A percentile compares a stretch with the other conserved stretches of the same genome.
These are phyloP conservation scores for Phalloptychus januarius DNA, from an alignment of 2,797 vertebrate species.

Conservation along the genomic window DNA sequence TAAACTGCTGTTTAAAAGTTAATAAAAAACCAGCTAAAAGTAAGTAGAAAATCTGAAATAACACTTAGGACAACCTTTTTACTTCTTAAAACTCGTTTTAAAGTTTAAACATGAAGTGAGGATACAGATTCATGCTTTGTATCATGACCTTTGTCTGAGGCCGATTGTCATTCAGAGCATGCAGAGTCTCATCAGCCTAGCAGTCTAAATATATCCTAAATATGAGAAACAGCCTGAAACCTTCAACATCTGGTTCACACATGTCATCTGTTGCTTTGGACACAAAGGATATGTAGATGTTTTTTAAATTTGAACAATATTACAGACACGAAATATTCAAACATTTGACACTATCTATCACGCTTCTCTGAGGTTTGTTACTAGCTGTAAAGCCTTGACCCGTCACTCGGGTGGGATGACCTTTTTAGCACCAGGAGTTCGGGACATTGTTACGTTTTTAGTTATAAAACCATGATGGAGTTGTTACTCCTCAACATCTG, in stretches of 20 bases:
- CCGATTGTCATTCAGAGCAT: neutral
- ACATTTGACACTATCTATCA: too few relatives aligned
- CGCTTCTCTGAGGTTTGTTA: too few relatives aligned
- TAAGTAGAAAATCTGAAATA: neutral
- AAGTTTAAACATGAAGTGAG: neutral
- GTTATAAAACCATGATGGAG: too few relatives aligned
- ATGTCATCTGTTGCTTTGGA: neutral
- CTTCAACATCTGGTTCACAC: conserved; percentile 4
- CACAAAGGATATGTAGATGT: neutral
- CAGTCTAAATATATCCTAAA: conserved; percentile 1
- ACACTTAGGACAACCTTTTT: neutral
- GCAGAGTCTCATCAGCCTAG: neutral
- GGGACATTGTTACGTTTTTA: too few relatives aligned
- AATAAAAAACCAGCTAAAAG: neutral
- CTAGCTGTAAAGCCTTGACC: too few relatives aligned
- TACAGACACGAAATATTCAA: too few relatives aligned
- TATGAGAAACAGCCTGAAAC: conserved; percentile 22
- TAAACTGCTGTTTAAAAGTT: neutral
- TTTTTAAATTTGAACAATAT: neutral
- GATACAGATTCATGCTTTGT: neutral
- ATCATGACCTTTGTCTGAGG: neutral
- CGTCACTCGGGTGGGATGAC: too few relatives aligned
- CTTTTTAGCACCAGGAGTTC: too few relatives aligned
- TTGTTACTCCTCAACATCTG: too few relatives aligned
- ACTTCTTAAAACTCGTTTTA: neutral